Conservation (phyloP, 2,113 vertebrate genomes). For the Lethenteron camtschaticum region DNA sequence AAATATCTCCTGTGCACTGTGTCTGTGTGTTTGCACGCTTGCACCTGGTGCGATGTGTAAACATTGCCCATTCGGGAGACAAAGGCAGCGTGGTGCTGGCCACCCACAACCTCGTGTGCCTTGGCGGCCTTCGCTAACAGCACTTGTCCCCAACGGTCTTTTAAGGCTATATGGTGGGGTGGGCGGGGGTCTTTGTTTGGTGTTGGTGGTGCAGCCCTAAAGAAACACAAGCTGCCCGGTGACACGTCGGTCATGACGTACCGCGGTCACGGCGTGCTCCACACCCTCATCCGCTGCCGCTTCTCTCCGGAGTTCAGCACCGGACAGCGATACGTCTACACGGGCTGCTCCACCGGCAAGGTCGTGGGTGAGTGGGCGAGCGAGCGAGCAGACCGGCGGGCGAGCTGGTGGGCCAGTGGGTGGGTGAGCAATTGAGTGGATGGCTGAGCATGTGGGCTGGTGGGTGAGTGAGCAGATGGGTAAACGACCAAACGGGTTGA, state of each 20-base stretch:
- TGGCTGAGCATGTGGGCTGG: neutral
- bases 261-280: conserved; percentile 58
- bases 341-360: conserved; percentile 60
- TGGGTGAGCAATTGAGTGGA: neutral
- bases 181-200: too few relatives aligned
- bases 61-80: too few relatives aligned
- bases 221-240: conserved; percentile 49
- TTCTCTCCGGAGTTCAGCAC: conserved; percentile 60
- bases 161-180: too few relatives aligned
- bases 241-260: conserved; percentile 78
- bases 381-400: too few relatives aligned
- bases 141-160: too few relatives aligned
- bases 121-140: too few relatives aligned
- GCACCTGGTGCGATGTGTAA: too few relatives aligned
- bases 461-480: neutral
- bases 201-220: conserved; percentile 27
- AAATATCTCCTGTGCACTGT: too few relatives aligned
- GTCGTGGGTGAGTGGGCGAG: conserved; percentile 39
- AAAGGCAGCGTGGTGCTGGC: too few relatives aligned
- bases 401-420: neutral
- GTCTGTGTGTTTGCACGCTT: too few relatives aligned
- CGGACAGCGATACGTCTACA: conserved; percentile 61
- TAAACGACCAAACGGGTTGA: too few relatives aligned
- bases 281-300: conserved; percentile 61
- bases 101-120: too few relatives aligned